phyloP scores from a whole-genome alignment of 2,888 invertebrate species.

The Phortica okadai region DNA sequence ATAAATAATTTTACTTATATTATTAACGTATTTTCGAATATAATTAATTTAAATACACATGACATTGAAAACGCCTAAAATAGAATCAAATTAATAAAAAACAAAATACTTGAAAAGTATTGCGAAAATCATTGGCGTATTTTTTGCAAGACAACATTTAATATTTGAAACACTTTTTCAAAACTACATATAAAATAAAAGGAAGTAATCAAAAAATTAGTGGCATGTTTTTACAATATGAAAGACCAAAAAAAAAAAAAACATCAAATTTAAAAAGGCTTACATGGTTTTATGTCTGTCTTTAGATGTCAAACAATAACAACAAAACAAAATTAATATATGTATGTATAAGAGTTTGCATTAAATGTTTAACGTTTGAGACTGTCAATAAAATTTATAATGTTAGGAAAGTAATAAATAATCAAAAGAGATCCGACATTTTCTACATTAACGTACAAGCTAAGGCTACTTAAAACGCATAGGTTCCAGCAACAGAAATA shows the following conservation, averaged over 20 bases:
- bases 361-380: conserved; percentile 54
- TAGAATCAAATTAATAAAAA: conserved; percentile 50
- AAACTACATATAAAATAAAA: too few species aligned
- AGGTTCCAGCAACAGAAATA: too few species aligned
- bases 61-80: conserved; percentile 52
- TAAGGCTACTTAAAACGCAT: too few species aligned
- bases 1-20: conserved; percentile 36
- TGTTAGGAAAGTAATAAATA: conserved; percentile 38
- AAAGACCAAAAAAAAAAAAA: conserved; percentile 14
- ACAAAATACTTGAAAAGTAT: conserved; percentile 67
- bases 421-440: neutral
- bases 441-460: too few species aligned
- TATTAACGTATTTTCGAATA: conserved; percentile 23
- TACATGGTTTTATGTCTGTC: conserved; percentile 23
- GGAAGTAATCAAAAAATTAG: too few species aligned
- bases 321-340: conserved; percentile 31
- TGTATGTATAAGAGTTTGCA: conserved; percentile 34
- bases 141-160: too few species aligned
- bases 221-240: too few species aligned
- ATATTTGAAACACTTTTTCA: too few species aligned
- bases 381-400: conserved; percentile 53
- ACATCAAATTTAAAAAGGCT: conserved; percentile 30
- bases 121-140: too few species aligned
- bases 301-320: conserved; percentile 43
- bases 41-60: conserved; percentile 28